Percentiles rank a stretch among this genome's conserved stretches.
These are phyloP conservation scores for Galeruca laticollis DNA, from an alignment of 2,888 invertebrate genomes.

Conservation along the genomic window DNA sequence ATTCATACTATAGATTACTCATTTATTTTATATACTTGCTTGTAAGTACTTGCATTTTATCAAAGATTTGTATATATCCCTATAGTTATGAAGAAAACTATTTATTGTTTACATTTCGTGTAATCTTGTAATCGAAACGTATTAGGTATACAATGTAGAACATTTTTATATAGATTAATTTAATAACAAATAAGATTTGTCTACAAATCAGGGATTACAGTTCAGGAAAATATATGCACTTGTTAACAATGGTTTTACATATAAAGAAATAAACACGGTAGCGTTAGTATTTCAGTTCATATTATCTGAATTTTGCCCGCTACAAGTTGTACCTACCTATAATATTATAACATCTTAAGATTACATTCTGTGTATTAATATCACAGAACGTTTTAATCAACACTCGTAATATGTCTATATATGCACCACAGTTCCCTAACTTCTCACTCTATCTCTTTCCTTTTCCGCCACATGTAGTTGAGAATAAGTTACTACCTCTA, in stretches of 20 bases:
- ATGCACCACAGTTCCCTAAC: too few relatives aligned
- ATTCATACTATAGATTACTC: constrained; percentile 65
- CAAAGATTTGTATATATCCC: constrained; percentile 65
- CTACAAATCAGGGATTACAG: constrained; percentile 27
- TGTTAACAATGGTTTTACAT: neutral
- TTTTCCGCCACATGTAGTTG: too few relatives aligned
- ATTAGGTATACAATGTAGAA: constrained; percentile 49
- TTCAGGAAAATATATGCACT: neutral
- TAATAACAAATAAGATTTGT: constrained; percentile 42
- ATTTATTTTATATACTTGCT: constrained; percentile 69
- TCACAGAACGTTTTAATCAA: too few relatives aligned
- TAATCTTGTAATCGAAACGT: constrained; percentile 57
- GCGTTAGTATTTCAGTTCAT: neutral
- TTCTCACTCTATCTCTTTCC: too few relatives aligned
- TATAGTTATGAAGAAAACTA: constrained; percentile 55
- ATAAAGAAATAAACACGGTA: too few relatives aligned
- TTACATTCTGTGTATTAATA: too few relatives aligned
- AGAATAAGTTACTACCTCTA: too few relatives aligned
- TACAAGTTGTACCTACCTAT: too few relatives aligned
- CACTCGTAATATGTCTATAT: too few relatives aligned
- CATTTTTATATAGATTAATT: constrained; percentile 54
- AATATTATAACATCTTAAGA: too few relatives aligned
- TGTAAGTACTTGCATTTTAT: constrained; percentile 66
- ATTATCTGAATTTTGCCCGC: too few relatives aligned
- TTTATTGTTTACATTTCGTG: constrained; percentile 61